These are phyloP conservation scores for Takifugu rubripes DNA, from an alignment of 2,797 vertebrate species.

Conservation along the genomic window DNA sequence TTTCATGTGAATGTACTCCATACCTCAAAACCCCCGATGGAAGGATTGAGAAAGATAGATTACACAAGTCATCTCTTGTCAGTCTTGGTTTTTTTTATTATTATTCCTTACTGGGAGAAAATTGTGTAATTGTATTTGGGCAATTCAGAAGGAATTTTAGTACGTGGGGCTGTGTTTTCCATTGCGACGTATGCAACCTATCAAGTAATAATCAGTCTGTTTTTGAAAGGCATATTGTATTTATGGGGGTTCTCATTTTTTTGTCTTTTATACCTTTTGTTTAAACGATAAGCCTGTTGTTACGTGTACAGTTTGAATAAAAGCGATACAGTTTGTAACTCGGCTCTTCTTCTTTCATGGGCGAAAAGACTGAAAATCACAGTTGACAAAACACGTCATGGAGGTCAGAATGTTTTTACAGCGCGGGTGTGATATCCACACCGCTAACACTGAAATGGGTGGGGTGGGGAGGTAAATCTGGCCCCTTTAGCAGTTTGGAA, in stretches of 20 bases:
- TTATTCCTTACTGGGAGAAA: conserved; percentile 40
- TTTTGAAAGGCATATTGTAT: conserved; percentile 65
- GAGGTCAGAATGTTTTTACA: conserved; percentile 19
- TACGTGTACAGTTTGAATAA: conserved; percentile 83
- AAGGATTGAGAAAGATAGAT: conserved; percentile 20
- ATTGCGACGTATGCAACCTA: conserved; percentile 58
- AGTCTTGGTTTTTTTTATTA: not conserved
- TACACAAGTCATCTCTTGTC: conserved; percentile 18
- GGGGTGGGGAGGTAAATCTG: no score
- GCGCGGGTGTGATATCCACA: conserved; percentile 8
- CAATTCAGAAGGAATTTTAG: conserved; percentile 56
- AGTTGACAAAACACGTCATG: conserved; percentile 13
- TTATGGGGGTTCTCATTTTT: conserved; percentile 73
- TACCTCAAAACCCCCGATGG: conserved; percentile 53
- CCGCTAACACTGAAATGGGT: no score
- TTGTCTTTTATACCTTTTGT: conserved; percentile 79
- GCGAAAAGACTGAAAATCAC: conserved; percentile 1
- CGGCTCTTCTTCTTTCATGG: no score
- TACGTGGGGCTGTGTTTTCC: conserved; percentile 24
- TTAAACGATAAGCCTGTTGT: conserved; percentile 66
- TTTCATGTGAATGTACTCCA: conserved; percentile 49
- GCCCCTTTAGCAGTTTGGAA: not conserved
- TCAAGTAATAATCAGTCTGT: conserved; percentile 46
- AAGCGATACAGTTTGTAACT: conserved; percentile 72
- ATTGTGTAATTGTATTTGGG: conserved; percentile 18